Base-by-base conservation (phyloP, 2,113 vertebrate genomes). In the Notiomystis cincta region DNA sequence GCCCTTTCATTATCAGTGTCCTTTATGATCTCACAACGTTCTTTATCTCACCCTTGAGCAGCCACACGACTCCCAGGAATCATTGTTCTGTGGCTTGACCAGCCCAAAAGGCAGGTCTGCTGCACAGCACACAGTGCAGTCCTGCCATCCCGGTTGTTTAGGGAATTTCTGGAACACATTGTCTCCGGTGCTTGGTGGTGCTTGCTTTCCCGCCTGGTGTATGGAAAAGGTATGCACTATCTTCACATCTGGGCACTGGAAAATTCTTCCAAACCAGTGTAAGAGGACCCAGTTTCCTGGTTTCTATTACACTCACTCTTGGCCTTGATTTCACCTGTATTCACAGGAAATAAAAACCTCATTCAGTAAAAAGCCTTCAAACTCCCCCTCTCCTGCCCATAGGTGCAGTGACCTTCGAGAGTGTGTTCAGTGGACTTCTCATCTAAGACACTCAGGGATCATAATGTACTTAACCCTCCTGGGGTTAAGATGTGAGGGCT, bases 81-180 rank as follows among this genome's bases (percentile, higher is more conserved):
- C 8, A 0, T 15, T 60, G 7, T 48, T 45, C 17, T 65, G 37
- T 27, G 24, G 7, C 33, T 76, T 77, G 48, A 40, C 40, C 2
- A 0, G 35, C 25, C 7, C 50, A 45, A 83, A 73, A 66, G 50
- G 13, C 33, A 65, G 11, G 17, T 15, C 42, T 75, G 21, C 27
- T 79, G 13, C 40, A 10, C 11, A 24, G 18, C 15, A 33, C 27
- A 5, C 2, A 4, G 14, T 23, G 18, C 21, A 53, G 7, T 40
- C 37, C 62, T 72, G 22, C 19, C 87, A 9, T 22, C 27, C 31
- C 31, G 65, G 50, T 28, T 61, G 12, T 30, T 67, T 6, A 50
- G 35, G 33, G 28, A 84, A 37, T 56, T 61, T 15, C 50, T 47
- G 24, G 27, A 72, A 27, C 0, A 0, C 7, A 10, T 15, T 5